Evolutionary conservation across 2,113 vertebrate genomes (phyloP), one percentile per base, ranked within the genome.

Genomic region (Trematomus loennbergii): DNA sequence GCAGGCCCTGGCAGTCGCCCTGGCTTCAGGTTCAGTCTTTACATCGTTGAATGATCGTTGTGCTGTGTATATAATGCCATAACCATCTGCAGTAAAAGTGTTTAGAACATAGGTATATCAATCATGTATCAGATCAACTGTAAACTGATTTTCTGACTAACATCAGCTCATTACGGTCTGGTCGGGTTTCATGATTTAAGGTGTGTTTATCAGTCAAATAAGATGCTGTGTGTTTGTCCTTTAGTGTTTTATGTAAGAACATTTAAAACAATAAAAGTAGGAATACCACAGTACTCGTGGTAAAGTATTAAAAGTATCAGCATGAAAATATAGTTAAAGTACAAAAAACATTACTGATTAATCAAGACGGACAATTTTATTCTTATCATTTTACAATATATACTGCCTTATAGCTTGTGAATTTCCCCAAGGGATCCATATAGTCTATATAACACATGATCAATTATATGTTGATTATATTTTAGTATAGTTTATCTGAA

Each of bases 1-100:
- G 46, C 85, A 94, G 72, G 96, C 96, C 0, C 17, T 95, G 57
- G 96, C 96, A 0, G 92, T 96, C 0, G 96, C 96, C 50, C 93
- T 96, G 57, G 96, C 97, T 18, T 94, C 97, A 95, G 96, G 96
- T 98, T 68, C 48, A 15, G 3, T 29, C 43, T 54, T 16, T 40
- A 20, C 49, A 16, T 49, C 0, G 3, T 61, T 9, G 0, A 1
- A 13, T 22, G n/a, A 11, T 25, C 55, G 2, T 54, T 48, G 5
- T 57, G 17, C 5, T 65, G 12, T 25, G 5, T 22, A 8, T 40
- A 22, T 57, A 17, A 78, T 12, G 6, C 10, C 55, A 6, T 16
- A 11, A 45, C 25, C 49, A 48, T 20, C 40, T 53, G 5, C 25
- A 52, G 10, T 12, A 9, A 40, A 55, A 75, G 64, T 10, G 40